These are phyloP conservation scores for Drosophila maculinotata DNA, from an alignment of 2,888 invertebrate genomes.

Conservation along the genomic window DNA sequence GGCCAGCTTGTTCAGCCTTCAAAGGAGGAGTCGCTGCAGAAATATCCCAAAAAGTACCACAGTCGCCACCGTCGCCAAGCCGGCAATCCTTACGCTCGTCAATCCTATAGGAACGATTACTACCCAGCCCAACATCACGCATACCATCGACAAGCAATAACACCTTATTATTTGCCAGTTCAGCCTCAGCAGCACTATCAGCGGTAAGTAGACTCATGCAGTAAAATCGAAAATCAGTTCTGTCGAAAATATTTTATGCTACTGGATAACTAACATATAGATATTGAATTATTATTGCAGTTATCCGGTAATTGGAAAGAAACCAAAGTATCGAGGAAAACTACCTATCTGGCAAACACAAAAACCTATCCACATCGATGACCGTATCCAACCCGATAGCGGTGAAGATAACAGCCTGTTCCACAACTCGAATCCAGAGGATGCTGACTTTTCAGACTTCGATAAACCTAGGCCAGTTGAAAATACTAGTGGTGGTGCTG, in stretches of 20 bases:
- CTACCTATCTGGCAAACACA: conserved; percentile 20
- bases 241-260: too few species aligned
- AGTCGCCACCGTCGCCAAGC: conserved; percentile 73
- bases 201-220: conserved; percentile 20
- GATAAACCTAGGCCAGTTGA: conserved; percentile 19
- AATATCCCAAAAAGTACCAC: conserved; percentile 79
- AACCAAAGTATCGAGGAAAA: conserved; percentile 39
- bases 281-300: conserved; percentile 29
- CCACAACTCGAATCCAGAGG: conserved; percentile 65
- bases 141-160: neutral
- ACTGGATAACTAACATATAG: too few species aligned
- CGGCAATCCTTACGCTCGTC: conserved; percentile 20
- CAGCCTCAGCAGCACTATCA: neutral
- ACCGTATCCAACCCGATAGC: conserved; percentile 46
- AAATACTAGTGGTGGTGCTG: neutral
- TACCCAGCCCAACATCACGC: neutral
- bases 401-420: conserved; percentile 48
- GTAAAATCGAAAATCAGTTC: neutral
- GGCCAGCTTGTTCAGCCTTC: conserved; percentile 55
- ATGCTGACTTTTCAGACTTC: conserved; percentile 62
- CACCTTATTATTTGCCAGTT: conserved; percentile 25
- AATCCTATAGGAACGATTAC: neutral
- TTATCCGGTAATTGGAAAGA: conserved; percentile 39
- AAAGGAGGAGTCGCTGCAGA: conserved; percentile 60
- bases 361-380: conserved; percentile 8